Evolutionary conservation across 2,797 vertebrate genomes (phyloP).

Genomic region (Rhabdophis nuchalis): DNA sequence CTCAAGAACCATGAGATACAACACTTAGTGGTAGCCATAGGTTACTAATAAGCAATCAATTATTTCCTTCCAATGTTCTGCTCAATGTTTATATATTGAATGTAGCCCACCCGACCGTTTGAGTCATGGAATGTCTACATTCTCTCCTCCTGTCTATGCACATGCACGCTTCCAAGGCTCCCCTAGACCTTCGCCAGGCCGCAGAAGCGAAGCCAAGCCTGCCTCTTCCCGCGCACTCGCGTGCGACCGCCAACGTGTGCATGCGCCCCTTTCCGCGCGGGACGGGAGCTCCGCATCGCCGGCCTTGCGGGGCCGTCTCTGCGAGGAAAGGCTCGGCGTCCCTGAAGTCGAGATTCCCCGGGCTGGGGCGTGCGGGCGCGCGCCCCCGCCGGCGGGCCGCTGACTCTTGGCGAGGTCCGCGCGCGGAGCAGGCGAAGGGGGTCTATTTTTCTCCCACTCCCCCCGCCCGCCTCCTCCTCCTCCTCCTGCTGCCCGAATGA

Average conservation of each 20-base stretch:
- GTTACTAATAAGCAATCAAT: background rate
- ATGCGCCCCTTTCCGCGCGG: background rate
- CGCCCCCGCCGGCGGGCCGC: background rate
- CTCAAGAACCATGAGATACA: too few species aligned
- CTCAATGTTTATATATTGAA: background rate
- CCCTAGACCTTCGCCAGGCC: background rate
- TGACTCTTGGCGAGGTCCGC: background rate
- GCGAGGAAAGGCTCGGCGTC: background rate
- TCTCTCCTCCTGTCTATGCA: background rate
- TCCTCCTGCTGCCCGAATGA: constrained; percentile 71
- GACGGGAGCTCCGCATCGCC: too few species aligned
- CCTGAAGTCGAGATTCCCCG: background rate
- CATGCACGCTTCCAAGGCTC: background rate
- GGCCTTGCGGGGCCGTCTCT: background rate
- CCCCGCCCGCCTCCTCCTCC: too few species aligned
- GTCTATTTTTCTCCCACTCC: background rate
- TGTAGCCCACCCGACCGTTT: background rate
- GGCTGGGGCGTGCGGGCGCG: fast-evolving
- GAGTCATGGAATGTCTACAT: background rate
- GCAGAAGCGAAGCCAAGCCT: background rate
- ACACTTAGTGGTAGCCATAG: too few species aligned
- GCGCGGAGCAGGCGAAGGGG: background rate
- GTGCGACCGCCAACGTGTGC: too few species aligned
- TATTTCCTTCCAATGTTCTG: background rate
- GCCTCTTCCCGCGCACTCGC: background rate